These are phyloP conservation scores for Melanotaenia nigrans DNA, from an alignment of 2,797 vertebrate species.

Conservation along the genomic window DNA sequence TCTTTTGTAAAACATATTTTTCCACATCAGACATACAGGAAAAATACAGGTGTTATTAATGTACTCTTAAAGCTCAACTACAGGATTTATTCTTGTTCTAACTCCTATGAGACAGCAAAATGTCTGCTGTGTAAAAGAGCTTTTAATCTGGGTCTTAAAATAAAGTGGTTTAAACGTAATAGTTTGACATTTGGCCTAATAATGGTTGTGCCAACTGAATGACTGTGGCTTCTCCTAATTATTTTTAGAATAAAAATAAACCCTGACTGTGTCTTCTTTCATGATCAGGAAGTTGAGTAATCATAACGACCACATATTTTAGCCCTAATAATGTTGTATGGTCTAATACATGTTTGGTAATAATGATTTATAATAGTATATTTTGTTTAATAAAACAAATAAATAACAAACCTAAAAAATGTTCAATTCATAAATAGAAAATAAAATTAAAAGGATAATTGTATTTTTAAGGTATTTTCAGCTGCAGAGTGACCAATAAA, in stretches of 20 bases:
- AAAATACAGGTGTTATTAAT: constrained; percentile 24
- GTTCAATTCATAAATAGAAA: too few relatives aligned
- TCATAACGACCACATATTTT: constrained; percentile 6
- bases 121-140: background rate
- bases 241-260: background rate
- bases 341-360: too few relatives aligned
- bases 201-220: constrained; percentile 6
- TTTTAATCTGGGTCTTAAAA: background rate
- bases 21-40: background rate
- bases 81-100: constrained; percentile 10
- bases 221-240: background rate
- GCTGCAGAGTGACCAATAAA: background rate
- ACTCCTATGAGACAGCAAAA: background rate
- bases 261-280: constrained; percentile 6
- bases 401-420: too few relatives aligned
- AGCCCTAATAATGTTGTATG: background rate
- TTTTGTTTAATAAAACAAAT: background rate
- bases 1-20: background rate
- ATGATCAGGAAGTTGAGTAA: constrained; percentile 2
- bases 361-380: background rate
- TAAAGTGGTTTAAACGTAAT: constrained; percentile 14
- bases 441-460: too few relatives aligned
- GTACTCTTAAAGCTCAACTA: background rate
- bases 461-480: background rate
- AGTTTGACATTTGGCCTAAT: constrained; percentile 13